These are phyloP conservation scores for Artibeus lituratus DNA, from an alignment of 2,797 vertebrate genomes.

Conservation along the genomic window DNA sequence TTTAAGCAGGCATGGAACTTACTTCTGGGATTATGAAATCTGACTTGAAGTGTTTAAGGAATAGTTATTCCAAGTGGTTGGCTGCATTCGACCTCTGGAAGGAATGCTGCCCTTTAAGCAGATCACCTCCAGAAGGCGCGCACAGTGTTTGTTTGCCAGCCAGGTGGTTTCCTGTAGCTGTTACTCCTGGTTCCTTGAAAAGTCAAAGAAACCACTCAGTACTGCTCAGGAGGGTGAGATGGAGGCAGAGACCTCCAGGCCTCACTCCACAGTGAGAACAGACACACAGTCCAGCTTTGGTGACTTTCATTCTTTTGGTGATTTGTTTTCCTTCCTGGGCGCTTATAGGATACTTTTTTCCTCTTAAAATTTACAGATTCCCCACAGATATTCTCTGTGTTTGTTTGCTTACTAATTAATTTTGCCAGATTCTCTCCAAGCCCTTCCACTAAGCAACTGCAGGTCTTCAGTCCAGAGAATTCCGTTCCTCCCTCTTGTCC, in stretches of 20 bases:
- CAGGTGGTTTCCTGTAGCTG: neutral
- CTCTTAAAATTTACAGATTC: neutral
- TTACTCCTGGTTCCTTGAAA: too few species aligned
- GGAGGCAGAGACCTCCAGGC: neutral
- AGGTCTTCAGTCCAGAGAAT: neutral
- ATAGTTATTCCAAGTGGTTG: too few species aligned
- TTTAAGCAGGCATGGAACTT: neutral
- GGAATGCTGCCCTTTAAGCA: neutral
- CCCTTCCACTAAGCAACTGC: neutral
- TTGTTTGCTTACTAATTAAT: neutral
- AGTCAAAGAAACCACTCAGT: neutral
- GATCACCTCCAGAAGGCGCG: neutral
- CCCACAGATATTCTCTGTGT: too few species aligned
- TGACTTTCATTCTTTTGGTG: neutral
- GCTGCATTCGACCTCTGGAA: too few species aligned
- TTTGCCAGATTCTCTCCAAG: neutral
- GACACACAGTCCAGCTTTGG: neutral
- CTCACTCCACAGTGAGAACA: rapidly evolving
- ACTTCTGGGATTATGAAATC: neutral
- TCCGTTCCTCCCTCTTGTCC: too few species aligned
- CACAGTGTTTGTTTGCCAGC: neutral
- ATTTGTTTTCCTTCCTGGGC: neutral
- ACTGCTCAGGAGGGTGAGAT: neutral
- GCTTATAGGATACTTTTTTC: neutral
- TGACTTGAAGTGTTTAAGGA: neutral